phyloP scores from a whole-genome alignment of 1,140 invertebrate species.

The Oedothorax gibbosus region DNA sequence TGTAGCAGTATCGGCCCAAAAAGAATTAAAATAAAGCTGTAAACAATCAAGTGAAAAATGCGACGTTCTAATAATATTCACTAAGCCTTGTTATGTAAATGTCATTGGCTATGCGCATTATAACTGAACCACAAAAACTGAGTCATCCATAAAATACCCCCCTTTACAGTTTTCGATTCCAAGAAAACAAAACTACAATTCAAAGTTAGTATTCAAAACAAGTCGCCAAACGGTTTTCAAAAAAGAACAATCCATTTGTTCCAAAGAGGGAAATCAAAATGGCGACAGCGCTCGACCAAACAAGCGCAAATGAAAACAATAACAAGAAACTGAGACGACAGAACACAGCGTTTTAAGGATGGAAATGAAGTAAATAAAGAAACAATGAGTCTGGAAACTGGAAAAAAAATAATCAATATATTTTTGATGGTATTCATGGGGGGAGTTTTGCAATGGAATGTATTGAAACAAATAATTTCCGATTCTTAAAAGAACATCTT shows the following conservation, averaged over 20 bases:
- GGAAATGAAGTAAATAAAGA: conserved; percentile 19
- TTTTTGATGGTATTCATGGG: conserved; percentile 50
- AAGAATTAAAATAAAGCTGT: neutral
- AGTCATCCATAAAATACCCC: neutral
- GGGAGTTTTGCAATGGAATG: conserved; percentile 8
- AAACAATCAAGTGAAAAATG: conserved; percentile 15
- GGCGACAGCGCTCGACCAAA: conserved; percentile 7
- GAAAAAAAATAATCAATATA: neutral
- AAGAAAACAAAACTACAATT: neutral
- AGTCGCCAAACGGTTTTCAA: neutral
- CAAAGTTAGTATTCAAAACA: conserved; percentile 9
- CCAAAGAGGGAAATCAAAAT: conserved; percentile 32
- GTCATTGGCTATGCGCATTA: conserved; percentile 19
- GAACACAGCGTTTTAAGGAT: conserved; percentile 20
- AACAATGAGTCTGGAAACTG: neutral
- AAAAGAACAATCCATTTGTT: conserved; percentile 23
- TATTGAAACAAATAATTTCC: conserved; percentile 53
- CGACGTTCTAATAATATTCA: conserved; percentile 16
- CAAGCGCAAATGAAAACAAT: conserved; percentile 26
- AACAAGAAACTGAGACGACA: conserved; percentile 16
- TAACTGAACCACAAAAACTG: conserved; percentile 19
- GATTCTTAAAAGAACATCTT: conserved; percentile 30
- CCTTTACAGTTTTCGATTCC: neutral
- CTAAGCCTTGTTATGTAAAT: conserved; percentile 51
- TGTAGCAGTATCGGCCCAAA: neutral